Base-by-base conservation (phyloP, 2,888 invertebrate species). In the Ochropleura leucogaster region DNA sequence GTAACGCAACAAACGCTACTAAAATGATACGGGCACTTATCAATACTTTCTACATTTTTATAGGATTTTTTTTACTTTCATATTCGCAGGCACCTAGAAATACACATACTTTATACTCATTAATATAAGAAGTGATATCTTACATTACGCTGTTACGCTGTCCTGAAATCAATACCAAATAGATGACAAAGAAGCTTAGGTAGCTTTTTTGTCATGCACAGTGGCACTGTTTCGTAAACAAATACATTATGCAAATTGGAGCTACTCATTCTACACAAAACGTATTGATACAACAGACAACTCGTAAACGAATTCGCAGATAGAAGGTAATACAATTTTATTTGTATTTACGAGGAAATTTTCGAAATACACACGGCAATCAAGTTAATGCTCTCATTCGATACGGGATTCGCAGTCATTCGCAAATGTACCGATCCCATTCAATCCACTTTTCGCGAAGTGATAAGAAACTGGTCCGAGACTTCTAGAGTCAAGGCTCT, bases 401-500 rank as follows among this genome's bases (percentile, higher is more conserved):
- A 90, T 89, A 85, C 85, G 79, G 87, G 85, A 91, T 89, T 91
- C 87, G 90, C 90, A 91, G 82, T 86, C 88, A 90, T 89, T 91
- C 88, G 91, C 90, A 91, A 91, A 91, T 90, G 88, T 90, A 87
- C 86, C 84, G 81, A 72, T 80, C 85, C 82, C 81, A 87, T 89
- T 90, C 89, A 91, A 93, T 93, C 90, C 91, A 93, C 90, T 93
- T 90, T 90, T 86, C 83, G 81, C 86, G 40, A 82, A 80, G 68
- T 87, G 89, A 89, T 90, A 89, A 87, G 84, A 82, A 77, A 86
- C 66, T 80, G 79, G 72, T 55, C 53, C 60, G 70, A 68, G 62
- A 55, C 71, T 60, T 68, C n/a, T 74, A 78, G 83, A 82, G 73
- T 84, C 86, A 82, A 87, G 77, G 85, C 66, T 86, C 60, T 77